Evolutionary conservation across 2,888 invertebrate species (phyloP), one percentile per base, ranked within the genome.

Genomic region (Strigamia maritima): DNA sequence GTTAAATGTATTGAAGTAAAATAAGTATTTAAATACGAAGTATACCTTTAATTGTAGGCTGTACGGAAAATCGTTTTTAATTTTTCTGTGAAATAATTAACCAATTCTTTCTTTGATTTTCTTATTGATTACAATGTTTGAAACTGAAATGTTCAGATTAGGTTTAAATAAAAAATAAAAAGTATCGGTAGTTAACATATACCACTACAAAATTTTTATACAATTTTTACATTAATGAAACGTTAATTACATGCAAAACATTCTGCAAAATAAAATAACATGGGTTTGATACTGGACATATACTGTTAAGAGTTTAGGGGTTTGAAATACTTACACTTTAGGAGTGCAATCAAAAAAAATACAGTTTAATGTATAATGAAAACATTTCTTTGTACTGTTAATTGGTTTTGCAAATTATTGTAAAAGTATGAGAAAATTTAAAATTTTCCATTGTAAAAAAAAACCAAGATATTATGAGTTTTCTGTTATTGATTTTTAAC

Each of bases 271-370:
- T 60, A 8, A 6, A n/a, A 2, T 6, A 49, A 60, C 24, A 65
- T 26, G 7, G 24, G 28, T 65, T 65, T 65, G 26, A 65, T 65
- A 65, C 65, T 65, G 65, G 26, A 65, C 65, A 65, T 16, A 26
- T 65, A 49, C n/a, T 65, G 65, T 65, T 65, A 26, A 65, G 28
- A 60, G 60, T 60, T 60, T 60, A 24, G 65, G 65, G 26, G 65
- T 24, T 24, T 65, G 24, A 65, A 28, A 65, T 65, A 6, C 65
- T 65, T 28, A 49, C 49, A 49, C 49, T 49, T 49, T 49, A 49
- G 10, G 65, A 65, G 65, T 65, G 65, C 65, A 65, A 65, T 65
- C 65, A 65, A 65, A 65, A 65, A n/a, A 16, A 65, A 26, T 65
- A 31, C 44, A 49, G 49, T 49, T 49, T 49, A n/a, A 49, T 49